Evolutionary conservation across 2,113 vertebrate species (phyloP).

Genomic region (Solenodon paradoxus): DNA sequence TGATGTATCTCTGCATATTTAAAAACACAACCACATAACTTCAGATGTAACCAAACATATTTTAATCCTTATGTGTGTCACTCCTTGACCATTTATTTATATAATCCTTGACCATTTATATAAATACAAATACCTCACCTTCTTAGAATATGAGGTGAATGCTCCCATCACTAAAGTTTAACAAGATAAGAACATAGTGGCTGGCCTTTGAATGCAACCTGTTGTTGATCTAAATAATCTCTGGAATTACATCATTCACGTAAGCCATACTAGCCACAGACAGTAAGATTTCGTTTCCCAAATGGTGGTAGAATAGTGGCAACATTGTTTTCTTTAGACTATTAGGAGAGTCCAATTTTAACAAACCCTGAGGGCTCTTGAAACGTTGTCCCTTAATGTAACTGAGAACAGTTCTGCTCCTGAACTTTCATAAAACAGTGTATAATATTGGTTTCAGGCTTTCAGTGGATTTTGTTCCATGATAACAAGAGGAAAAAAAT

Average conservation of each 20-base stretch:
- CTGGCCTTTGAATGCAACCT: not conserved
- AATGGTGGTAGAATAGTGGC: not conserved
- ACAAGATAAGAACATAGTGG: not conserved
- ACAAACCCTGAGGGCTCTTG: not conserved
- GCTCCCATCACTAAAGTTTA: not conserved
- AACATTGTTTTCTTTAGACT: not conserved
- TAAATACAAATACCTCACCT: not conserved
- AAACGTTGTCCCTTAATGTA: not conserved
- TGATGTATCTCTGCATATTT: not conserved
- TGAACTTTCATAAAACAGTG: not conserved
- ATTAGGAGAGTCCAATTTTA: not conserved
- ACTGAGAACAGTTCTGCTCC: not conserved
- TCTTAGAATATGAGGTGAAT: not conserved
- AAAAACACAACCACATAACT: not conserved
- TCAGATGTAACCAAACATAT: not conserved
- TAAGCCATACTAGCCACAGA: not conserved
- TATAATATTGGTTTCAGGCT: not conserved
- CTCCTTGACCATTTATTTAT: not conserved
- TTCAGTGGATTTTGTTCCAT: not conserved
- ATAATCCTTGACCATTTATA: not conserved
- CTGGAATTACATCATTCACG: not conserved
- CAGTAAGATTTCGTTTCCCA: not conserved
- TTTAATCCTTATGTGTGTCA: not conserved
- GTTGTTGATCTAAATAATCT: not conserved
- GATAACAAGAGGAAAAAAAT: conserved; percentile 40